Evolutionary conservation across 1,140 invertebrate species (phyloP).

Genomic region (Dinoponera quadriceps): DNA sequence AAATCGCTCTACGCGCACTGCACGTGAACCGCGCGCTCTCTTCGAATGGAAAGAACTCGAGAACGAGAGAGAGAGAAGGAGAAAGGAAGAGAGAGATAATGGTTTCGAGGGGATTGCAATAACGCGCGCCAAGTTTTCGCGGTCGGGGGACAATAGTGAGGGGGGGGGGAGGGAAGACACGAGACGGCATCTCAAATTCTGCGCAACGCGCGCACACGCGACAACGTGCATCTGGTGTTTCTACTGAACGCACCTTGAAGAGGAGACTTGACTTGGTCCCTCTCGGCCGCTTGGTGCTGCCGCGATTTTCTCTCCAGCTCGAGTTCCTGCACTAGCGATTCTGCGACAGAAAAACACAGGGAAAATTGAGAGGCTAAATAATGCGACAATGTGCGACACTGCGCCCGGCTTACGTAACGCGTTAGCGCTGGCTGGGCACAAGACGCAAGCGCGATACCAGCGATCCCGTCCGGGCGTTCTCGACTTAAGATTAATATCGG

Average conservation of each 20-base stretch:
- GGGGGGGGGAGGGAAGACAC: too few relatives aligned
- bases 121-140: background rate
- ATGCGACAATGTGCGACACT: background rate
- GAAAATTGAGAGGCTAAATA: slow-evolving; percentile 51
- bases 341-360: slow-evolving; percentile 85
- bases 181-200: background rate
- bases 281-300: slow-evolving; percentile 90
- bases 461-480: slow-evolving; percentile 19
- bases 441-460: slow-evolving; percentile 19
- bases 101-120: background rate
- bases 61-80: background rate
- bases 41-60: slow-evolving; percentile 30
- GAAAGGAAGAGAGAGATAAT: too few relatives aligned
- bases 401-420: slow-evolving; percentile 27
- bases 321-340: slow-evolving; percentile 93
- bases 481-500: slow-evolving; percentile 52
- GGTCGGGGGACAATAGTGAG: too few relatives aligned
- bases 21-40: slow-evolving; percentile 32
- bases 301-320: slow-evolving; percentile 94
- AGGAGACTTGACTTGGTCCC: slow-evolving; percentile 92
- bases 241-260: slow-evolving; percentile 89
- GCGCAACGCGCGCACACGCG: background rate
- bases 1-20: slow-evolving; percentile 57
- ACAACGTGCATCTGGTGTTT: slow-evolving; percentile 27
- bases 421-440: slow-evolving; percentile 6